Conservation (phyloP, 2,888 invertebrate species). For the Ecdyonurus torrentis region DNA sequence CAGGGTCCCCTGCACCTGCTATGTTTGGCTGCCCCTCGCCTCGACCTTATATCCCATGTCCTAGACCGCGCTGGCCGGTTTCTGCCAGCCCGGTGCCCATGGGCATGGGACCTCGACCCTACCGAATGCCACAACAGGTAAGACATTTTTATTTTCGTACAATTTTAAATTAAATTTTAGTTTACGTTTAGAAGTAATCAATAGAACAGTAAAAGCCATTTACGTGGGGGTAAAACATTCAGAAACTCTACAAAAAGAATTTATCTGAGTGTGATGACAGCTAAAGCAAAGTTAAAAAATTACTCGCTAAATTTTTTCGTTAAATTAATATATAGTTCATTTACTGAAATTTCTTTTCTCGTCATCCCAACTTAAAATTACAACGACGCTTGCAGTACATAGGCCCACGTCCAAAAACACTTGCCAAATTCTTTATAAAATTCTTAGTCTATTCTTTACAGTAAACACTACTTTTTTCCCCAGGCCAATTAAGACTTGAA, state of each 20-base stretch:
- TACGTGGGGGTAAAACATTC: too few relatives aligned
- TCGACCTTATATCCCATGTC: conserved; percentile 41
- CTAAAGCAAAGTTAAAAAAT: too few relatives aligned
- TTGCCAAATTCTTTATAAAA: background rate
- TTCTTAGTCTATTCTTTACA: background rate
- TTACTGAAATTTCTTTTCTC: too few relatives aligned
- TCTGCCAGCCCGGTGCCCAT: conserved; percentile 3
- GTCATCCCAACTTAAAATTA: too few relatives aligned
- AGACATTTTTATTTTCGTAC: background rate
- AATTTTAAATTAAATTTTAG: background rate
- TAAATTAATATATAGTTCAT: too few relatives aligned
- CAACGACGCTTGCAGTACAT: too few relatives aligned
- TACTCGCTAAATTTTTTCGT: too few relatives aligned
- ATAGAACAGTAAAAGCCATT: too few relatives aligned
- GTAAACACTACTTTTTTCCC: background rate
- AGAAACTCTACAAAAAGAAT: too few relatives aligned
- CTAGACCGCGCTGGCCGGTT: conserved; percentile 44
- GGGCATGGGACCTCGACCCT: conserved; percentile 5
- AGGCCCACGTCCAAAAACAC: background rate
- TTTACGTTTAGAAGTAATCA: background rate
- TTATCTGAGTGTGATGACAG: too few relatives aligned
- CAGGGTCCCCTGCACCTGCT: conserved; percentile 5
- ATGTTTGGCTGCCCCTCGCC: conserved; percentile 23
- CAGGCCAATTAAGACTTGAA: background rate
- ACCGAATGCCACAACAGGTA: conserved; percentile 8